phyloP scores from a whole-genome alignment of 2,113 vertebrate genomes.

The Pantherophis guttatus region DNA sequence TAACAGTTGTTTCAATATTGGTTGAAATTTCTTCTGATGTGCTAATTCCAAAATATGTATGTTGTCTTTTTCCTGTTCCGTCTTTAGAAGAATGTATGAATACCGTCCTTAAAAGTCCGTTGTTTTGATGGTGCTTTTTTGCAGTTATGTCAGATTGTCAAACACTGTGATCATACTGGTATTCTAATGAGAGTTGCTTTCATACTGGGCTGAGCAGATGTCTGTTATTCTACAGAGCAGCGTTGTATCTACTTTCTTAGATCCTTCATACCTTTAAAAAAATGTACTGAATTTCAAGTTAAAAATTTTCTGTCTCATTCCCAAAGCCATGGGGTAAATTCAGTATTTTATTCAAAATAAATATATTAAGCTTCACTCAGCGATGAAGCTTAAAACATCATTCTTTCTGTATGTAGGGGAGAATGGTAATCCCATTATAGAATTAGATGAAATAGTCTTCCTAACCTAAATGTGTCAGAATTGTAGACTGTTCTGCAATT shows the following conservation, averaged over 20 bases:
- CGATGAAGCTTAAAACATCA: slow-evolving; percentile 11
- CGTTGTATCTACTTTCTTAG: slow-evolving; percentile 36
- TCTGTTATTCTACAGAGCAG: slow-evolving; percentile 60
- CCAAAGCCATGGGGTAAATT: neutral
- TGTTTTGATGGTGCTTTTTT: slow-evolving; percentile 56
- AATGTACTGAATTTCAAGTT: slow-evolving; percentile 50
- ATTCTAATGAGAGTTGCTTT: slow-evolving; percentile 57
- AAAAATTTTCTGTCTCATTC: slow-evolving; percentile 37
- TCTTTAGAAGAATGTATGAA: slow-evolving; percentile 39
- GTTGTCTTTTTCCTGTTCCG: slow-evolving; percentile 37
- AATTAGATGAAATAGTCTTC: slow-evolving; percentile 27
- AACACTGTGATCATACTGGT: slow-evolving; percentile 63
- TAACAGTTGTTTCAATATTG: slow-evolving; percentile 8
- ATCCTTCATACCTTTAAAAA: slow-evolving; percentile 46
- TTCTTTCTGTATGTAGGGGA: neutral
- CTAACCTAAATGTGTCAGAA: slow-evolving; percentile 35
- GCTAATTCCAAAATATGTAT: slow-evolving; percentile 42
- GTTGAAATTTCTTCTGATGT: slow-evolving; percentile 35
- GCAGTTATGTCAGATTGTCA: slow-evolving; percentile 66
- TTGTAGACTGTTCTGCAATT: neutral
- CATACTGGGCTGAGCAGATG: slow-evolving; percentile 52
- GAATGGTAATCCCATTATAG: slow-evolving; percentile 9
- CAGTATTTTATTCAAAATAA: neutral
- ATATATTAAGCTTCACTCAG: neutral
- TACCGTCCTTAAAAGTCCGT: slow-evolving; percentile 22